Conservation (phyloP, 2,888 invertebrate genomes). For the Tolmerus cingulatus region DNA sequence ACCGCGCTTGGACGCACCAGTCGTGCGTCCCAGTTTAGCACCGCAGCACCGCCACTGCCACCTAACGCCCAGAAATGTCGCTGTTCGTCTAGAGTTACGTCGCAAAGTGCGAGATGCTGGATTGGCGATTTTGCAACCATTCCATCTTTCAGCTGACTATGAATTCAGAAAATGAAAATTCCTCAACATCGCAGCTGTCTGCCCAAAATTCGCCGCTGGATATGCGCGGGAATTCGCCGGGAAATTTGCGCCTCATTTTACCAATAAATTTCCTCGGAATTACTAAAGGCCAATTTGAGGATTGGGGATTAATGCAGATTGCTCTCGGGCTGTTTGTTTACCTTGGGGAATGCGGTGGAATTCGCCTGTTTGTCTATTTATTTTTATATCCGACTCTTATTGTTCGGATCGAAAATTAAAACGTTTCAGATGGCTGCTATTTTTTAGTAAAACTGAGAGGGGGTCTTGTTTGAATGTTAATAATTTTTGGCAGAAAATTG, state of each 20-base stretch:
- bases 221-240: neutral
- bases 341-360: neutral
- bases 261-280: neutral
- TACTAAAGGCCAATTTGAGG: constrained; percentile 3
- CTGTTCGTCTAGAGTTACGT: neutral
- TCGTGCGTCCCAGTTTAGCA: neutral
- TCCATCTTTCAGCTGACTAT: neutral
- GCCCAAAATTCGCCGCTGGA: neutral
- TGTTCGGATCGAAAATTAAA: neutral
- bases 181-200: neutral
- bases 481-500: neutral
- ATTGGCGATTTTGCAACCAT: neutral
- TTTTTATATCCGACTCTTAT: neutral
- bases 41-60: neutral
- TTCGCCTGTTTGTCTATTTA: neutral
- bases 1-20: neutral
- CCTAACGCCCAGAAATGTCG: neutral
- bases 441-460: neutral
- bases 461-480: neutral
- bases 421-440: neutral
- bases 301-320: constrained; percentile 7
- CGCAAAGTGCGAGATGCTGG: neutral
- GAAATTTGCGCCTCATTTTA: neutral
- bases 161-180: neutral
- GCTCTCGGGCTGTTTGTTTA: neutral